Evolutionary conservation across 1,140 invertebrate species (phyloP).

Genomic region (Olivierus martensii): DNA sequence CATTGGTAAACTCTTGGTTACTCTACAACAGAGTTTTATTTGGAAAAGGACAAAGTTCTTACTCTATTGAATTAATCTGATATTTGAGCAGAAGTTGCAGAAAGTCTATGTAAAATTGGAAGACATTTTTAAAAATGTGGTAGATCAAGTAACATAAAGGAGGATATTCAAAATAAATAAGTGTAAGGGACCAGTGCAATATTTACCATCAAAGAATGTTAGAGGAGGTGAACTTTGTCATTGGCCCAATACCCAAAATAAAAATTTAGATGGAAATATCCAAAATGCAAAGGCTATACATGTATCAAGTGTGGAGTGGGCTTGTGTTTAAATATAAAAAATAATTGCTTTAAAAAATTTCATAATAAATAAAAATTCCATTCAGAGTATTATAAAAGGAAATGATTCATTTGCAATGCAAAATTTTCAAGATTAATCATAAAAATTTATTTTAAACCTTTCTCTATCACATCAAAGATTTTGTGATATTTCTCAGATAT

Average conservation of each 20-base stretch:
- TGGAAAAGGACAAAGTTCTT: too few species aligned
- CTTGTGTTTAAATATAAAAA: too few species aligned
- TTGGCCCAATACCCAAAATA: neutral
- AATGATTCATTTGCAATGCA: too few species aligned
- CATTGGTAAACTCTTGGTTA: constrained; percentile 24
- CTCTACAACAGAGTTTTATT: constrained; percentile 15
- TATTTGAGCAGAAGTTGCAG: neutral
- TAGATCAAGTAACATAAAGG: neutral
- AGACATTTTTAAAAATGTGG: neutral
- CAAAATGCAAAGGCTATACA: neutral
- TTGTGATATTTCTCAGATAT: too few species aligned
- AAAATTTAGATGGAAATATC: neutral
- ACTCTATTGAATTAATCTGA: neutral
- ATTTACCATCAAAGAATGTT: neutral
- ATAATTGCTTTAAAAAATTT: too few species aligned
- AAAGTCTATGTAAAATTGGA: neutral
- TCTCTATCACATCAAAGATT: too few species aligned
- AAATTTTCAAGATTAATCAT: too few species aligned
- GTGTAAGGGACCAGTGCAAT: neutral
- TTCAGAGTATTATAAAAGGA: too few species aligned
- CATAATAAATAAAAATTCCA: too few species aligned
- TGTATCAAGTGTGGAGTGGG: too few species aligned
- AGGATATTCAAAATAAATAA: neutral
- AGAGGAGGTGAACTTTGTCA: neutral
- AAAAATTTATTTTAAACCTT: too few species aligned